Conservation (phyloP, 2,113 vertebrate species). For the Lampris incognitus region DNA sequence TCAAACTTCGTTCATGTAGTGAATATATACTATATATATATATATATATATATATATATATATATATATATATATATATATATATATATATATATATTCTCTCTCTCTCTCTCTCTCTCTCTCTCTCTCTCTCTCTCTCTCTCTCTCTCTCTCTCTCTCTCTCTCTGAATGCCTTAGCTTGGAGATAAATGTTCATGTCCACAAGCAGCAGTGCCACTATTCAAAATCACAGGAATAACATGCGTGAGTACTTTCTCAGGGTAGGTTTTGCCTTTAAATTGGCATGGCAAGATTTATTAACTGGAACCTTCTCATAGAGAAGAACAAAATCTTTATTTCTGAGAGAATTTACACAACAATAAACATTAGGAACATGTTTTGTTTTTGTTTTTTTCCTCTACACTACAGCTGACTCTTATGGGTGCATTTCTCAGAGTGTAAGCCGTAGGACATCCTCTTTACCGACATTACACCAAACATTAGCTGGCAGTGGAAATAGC, state of each 20-base stretch:
- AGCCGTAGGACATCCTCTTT: slow-evolving; percentile 6
- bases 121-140: too few relatives aligned
- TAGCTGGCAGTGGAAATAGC: slow-evolving; percentile 16
- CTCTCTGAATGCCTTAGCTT: not conserved
- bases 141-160: not conserved
- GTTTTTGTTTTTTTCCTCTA: not conserved
- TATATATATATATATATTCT: not conserved
- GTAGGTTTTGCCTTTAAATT: not conserved
- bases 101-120: too few relatives aligned
- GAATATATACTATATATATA: not conserved
- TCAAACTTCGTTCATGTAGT: slow-evolving; percentile 5
- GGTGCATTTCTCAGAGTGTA: slow-evolving; percentile 11
- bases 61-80: not conserved
- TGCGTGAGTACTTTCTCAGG: not conserved
- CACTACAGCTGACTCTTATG: not conserved
- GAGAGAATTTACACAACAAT: slow-evolving; percentile 26
- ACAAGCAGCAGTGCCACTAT: not conserved
- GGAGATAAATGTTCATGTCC: not conserved
- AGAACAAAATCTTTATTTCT: slow-evolving; percentile 71
- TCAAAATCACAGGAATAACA: not conserved
- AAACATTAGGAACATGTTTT: not conserved
- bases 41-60: not conserved
- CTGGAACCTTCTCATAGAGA: slow-evolving; percentile 89
- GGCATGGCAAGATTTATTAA: slow-evolving; percentile 9
- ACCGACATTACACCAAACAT: slow-evolving; percentile 17